phyloP scores from a whole-genome alignment of 2,888 invertebrate genomes.

The Nymphalis urticae region DNA sequence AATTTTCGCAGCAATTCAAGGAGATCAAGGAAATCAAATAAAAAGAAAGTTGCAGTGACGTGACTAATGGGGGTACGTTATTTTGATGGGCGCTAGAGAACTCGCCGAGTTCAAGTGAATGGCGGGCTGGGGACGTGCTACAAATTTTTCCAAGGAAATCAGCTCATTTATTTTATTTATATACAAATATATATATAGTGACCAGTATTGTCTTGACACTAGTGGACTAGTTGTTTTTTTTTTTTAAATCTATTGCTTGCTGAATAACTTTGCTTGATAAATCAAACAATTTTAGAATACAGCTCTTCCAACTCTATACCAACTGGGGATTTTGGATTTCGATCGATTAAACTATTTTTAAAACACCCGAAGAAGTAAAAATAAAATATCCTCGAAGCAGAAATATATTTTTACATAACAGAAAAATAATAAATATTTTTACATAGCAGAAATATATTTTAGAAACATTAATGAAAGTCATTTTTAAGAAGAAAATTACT shows the following conservation, averaged over 20 bases:
- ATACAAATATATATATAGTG: background rate
- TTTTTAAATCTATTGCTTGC: too few species aligned
- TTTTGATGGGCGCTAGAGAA: slow-evolving; percentile 50
- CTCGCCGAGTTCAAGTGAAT: slow-evolving; percentile 22
- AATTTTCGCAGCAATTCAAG: slow-evolving; percentile 30
- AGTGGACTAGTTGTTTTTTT: background rate
- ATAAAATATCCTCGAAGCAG: slow-evolving; percentile 1
- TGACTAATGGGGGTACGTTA: slow-evolving; percentile 56
- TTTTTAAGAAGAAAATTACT: slow-evolving; percentile 22
- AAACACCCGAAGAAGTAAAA: background rate
- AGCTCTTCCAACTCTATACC: too few species aligned
- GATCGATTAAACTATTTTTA: too few species aligned
- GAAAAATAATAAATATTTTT: too few species aligned
- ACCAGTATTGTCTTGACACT: background rate
- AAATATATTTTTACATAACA: slow-evolving; percentile 5
- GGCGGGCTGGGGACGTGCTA: slow-evolving; percentile 26
- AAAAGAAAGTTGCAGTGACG: slow-evolving; percentile 54
- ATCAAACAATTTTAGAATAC: too few species aligned
- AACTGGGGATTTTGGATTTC: too few species aligned
- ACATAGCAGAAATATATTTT: background rate
- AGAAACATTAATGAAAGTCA: slow-evolving; percentile 20
- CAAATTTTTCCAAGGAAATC: slow-evolving; percentile 36
- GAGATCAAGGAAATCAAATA: slow-evolving; percentile 46
- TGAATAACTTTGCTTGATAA: too few species aligned
- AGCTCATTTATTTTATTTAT: slow-evolving; percentile 28